Evolutionary conservation across 92 coral and sea anemone genomes (phyloP).

Genomic region (Montipora capitata): DNA sequence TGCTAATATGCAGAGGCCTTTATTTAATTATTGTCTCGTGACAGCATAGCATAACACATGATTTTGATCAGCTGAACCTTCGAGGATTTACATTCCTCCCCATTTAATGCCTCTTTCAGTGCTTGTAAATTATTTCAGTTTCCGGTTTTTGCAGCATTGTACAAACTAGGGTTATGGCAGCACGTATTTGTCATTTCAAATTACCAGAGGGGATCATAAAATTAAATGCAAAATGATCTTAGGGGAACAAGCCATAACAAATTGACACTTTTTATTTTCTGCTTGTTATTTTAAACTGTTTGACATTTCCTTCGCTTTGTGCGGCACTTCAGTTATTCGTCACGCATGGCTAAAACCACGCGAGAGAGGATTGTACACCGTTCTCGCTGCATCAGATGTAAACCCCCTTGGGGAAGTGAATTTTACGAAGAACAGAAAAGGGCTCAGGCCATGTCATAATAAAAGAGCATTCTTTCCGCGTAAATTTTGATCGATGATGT

Average conservation of each 20-base stretch:
- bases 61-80: slow-evolving; percentile 2
- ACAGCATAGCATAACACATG: slow-evolving; percentile 33
- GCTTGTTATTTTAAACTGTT: not conserved
- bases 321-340: slow-evolving; percentile 21
- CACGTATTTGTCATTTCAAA: slow-evolving; percentile 6
- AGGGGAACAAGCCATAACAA: not conserved
- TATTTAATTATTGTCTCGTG: slow-evolving; percentile 41
- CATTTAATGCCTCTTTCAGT: not conserved
- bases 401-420: not conserved
- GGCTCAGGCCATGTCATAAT: not conserved
- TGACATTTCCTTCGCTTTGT: slow-evolving; percentile 45
- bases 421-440: slow-evolving; percentile 2
- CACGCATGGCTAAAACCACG: slow-evolving; percentile 72
- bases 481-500: slow-evolving; percentile 21
- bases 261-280: slow-evolving; percentile 9
- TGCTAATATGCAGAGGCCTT: slow-evolving; percentile 5
- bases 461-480: slow-evolving; percentile 19
- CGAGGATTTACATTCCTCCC: slow-evolving; percentile 21
- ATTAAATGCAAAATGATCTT: slow-evolving; percentile 25
- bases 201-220: slow-evolving; percentile 24
- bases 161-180: not conserved
- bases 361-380: not conserved
- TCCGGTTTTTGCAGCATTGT: not conserved
- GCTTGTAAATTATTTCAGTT: not conserved
- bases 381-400: not conserved